Conservation (phyloP, 2,888 invertebrate species). For the Drosophila testacea region DNA sequence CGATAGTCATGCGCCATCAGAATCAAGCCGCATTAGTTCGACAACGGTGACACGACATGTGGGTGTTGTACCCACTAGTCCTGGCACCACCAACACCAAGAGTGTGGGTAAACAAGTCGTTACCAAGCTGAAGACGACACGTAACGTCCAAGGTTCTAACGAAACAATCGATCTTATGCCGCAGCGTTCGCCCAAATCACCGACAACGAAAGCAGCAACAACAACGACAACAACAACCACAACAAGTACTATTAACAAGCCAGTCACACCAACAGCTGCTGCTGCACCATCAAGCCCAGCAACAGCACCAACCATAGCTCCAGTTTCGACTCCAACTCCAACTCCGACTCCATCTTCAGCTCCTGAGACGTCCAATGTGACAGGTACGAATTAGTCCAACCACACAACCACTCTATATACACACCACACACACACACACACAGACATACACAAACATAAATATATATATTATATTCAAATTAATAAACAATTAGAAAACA, state of each 20-base stretch:
- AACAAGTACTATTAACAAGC: constrained; percentile 40
- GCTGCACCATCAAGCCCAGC: not conserved
- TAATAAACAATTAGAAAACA: constrained; percentile 19
- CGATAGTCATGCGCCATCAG: constrained; percentile 83
- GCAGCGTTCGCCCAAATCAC: constrained; percentile 72
- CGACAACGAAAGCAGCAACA: constrained; percentile 54
- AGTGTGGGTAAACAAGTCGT: constrained; percentile 69
- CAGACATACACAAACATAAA: constrained; percentile 19
- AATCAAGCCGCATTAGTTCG: constrained; percentile 83
- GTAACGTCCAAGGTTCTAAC: constrained; percentile 69
- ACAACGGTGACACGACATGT: constrained; percentile 81
- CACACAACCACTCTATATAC: constrained; percentile 6
- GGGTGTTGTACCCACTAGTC: constrained; percentile 62
- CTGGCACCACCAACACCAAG: constrained; percentile 62
- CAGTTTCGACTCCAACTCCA: constrained; percentile 16
- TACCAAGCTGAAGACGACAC: constrained; percentile 71
- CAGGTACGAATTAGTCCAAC: constrained; percentile 83
- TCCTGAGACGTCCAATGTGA: constrained; percentile 69
- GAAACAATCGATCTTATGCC: constrained; percentile 75
- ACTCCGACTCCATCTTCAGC: constrained; percentile 16
- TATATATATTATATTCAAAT: constrained; percentile 17
- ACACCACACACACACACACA: constrained; percentile 22
- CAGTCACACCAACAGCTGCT: constrained; percentile 16
- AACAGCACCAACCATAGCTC: constrained; percentile 8
- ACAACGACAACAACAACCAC: constrained; percentile 52